Percentiles rank a stretch among this genome's conserved stretches.
These are phyloP conservation scores for Adoxophyes honmai DNA, from an alignment of 1,140 invertebrate genomes.

Conservation along the genomic window DNA sequence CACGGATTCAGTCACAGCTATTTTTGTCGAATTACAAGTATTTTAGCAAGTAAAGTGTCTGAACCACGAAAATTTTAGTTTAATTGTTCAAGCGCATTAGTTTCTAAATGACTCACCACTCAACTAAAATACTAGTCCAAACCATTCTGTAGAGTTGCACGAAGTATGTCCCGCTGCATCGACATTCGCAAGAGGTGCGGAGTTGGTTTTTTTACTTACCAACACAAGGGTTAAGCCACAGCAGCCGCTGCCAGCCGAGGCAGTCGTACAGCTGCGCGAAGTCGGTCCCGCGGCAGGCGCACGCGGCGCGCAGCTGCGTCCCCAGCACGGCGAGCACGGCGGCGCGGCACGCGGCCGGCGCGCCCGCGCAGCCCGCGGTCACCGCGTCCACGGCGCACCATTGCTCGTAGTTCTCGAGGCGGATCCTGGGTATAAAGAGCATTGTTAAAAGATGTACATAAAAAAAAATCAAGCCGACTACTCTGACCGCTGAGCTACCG, in stretches of 20 bases:
- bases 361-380: conserved; percentile 92
- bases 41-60: no score
- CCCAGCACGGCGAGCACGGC: conserved; percentile 92
- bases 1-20: neutral
- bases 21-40: no score
- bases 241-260: conserved; percentile 91
- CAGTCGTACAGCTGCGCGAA: conserved; percentile 90
- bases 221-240: conserved; percentile 95
- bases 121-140: no score
- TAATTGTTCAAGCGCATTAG: no score
- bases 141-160: no score
- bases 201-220: no score
- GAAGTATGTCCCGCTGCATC: no score
- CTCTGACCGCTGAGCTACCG: no score
- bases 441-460: neutral
- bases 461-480: no score
- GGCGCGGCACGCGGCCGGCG: conserved; percentile 85
- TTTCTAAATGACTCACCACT: no score
- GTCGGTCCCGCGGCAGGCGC: conserved; percentile 90
- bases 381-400: conserved; percentile 92
- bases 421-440: conserved; percentile 76
- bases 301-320: conserved; percentile 88
- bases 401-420: conserved; percentile 92
- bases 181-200: no score
- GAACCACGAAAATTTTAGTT: no score